Base-by-base conservation (phyloP, 2,888 invertebrate genomes). In the Tiliacea citrago region DNA sequence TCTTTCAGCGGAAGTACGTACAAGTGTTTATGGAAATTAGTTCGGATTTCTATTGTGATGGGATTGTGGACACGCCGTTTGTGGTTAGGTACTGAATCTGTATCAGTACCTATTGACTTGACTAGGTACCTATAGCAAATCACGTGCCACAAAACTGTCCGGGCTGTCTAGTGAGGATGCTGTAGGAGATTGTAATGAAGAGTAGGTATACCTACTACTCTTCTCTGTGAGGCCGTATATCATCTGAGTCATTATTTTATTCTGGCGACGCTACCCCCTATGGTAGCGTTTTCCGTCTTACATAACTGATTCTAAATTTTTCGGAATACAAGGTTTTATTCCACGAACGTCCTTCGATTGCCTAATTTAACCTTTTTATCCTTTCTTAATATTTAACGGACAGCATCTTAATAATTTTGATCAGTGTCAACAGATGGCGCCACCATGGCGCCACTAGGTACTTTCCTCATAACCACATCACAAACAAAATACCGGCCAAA, bases 1-100 rank as follows among this genome's bases (percentile, higher is more conserved):
- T 86, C 58, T 76, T 79, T 77, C 77, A 82, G 74, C 72, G 61
- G 65, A 65, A 55, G 67, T 79, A 65, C 24, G 16, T 66, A 70
- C 49, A 29, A 68, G 73, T 73, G 73, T 67, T 63, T 77, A 81
- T 78, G 72, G 62, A 70, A 83, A 85, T 75, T 55, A 39, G 80
- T 72, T 58, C 21, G 55, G 45, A 13, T 66, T 79, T 72, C 80
- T 75, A 71, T 73, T 79, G 73, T 75, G n/a, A n/a, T 70, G 51
- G 7, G 13, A 45, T 45, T 42, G 42, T 42, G 42, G 42, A 47
- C 24, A 47, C 21, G 39, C n/a, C 10, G 68, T 45, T 72, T 77
- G 57, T 65, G 65, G 60, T 62, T 58, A 13, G 9, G 55, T 35
- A 51, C 7, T 39, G 8, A 45, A 61, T 67, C 35, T 78, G 21